Conservation (phyloP, 1,140 invertebrate genomes). For the Drusus annulatus region DNA sequence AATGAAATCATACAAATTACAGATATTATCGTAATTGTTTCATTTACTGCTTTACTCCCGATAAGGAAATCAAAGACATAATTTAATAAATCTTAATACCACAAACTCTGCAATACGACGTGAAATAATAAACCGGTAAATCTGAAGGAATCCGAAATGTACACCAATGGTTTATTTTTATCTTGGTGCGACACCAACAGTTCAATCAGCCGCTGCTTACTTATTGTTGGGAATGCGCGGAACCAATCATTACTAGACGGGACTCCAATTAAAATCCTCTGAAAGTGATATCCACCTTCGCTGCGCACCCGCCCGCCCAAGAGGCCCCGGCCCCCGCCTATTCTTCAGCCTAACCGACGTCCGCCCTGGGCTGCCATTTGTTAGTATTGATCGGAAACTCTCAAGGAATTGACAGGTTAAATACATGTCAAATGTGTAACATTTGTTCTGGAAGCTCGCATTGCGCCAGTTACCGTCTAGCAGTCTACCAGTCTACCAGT, state of each 20-base stretch:
- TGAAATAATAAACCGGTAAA: background rate
- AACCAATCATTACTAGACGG: background rate
- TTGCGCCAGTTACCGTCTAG: no score
- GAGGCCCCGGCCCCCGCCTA: background rate
- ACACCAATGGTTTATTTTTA: background rate
- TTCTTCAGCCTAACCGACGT: background rate
- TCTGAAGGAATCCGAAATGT: background rate
- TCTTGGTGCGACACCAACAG: background rate
- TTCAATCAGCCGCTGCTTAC: constrained; percentile 2
- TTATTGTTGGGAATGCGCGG: constrained; percentile 14
- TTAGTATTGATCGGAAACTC: constrained; percentile 12
- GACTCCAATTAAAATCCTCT: constrained; percentile 37
- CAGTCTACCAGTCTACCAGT: no score
- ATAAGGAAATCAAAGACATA: no score
- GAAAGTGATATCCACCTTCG: constrained; percentile 22
- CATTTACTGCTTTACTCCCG: no score
- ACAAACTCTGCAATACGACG: no score
- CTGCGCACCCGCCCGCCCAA: background rate
- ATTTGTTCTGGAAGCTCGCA: background rate
- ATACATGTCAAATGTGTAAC: constrained; percentile 26
- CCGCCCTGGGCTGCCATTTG: constrained; percentile 9
- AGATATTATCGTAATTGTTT: no score
- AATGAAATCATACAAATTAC: no score
- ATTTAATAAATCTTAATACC: no score
- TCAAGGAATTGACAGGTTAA: constrained; percentile 24